A percentile compares a stretch with the other conserved stretches of the same genome.
Conservation (phyloP, 2,888 invertebrate genomes). For the Ectemnius lituratus region DNA sequence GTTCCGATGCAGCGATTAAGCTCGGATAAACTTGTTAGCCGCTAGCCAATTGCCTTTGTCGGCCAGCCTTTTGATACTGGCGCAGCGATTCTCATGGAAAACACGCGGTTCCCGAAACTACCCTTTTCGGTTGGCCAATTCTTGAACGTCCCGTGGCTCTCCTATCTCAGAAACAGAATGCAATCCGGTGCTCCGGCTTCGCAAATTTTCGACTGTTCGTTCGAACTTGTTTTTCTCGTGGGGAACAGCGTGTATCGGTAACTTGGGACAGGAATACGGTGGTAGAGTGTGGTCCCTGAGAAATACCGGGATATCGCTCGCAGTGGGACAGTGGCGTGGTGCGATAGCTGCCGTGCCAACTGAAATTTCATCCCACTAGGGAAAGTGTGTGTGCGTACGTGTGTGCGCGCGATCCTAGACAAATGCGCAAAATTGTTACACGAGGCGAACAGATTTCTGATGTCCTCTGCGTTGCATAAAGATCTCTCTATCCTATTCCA, state of each 20-base stretch:
- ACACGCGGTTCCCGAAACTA: too few relatives aligned
- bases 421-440: slow-evolving; percentile 36
- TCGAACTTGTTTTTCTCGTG: slow-evolving; percentile 31
- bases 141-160: too few relatives aligned
- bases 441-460: slow-evolving; percentile 62
- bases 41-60: too few relatives aligned
- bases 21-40: too few relatives aligned
- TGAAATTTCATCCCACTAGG: slow-evolving; percentile 57
- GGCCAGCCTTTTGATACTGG: too few relatives aligned
- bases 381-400: slow-evolving; percentile 1
- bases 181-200: too few relatives aligned
- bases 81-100: too few relatives aligned
- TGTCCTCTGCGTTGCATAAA: slow-evolving; percentile 34
- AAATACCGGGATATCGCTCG: slow-evolving; percentile 53
- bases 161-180: too few relatives aligned
- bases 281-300: slow-evolving; percentile 37
- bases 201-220: slow-evolving; percentile 22
- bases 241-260: slow-evolving; percentile 24
- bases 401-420: slow-evolving; percentile 18
- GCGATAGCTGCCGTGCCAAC: slow-evolving; percentile 50
- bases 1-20: not conserved
- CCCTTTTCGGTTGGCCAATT: too few relatives aligned
- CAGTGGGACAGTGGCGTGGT: slow-evolving; percentile 40
- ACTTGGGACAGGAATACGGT: slow-evolving; percentile 31
- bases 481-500: not conserved